These are phyloP conservation scores for Puntigrus tetrazona DNA, from an alignment of 2,113 vertebrate genomes.

Conservation along the genomic window DNA sequence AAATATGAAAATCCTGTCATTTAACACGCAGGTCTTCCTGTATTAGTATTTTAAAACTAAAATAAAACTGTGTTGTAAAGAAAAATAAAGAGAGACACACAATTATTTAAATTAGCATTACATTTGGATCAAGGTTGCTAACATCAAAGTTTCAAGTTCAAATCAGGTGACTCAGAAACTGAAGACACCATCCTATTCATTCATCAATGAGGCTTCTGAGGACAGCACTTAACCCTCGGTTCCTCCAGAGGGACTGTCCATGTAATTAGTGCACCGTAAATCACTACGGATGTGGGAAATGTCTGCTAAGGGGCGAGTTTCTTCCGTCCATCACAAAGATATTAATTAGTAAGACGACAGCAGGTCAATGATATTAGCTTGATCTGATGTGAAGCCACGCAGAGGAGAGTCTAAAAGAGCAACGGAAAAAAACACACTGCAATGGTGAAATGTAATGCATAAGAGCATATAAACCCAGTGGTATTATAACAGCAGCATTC, in stretches of 20 bases:
- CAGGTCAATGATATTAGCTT: constrained; percentile 17
- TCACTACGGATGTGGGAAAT: too few relatives aligned
- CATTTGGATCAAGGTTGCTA: neutral
- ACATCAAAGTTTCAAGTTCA: neutral
- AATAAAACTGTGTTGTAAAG: too few relatives aligned
- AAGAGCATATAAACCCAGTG: neutral
- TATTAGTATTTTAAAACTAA: too few relatives aligned
- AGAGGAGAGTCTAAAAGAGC: constrained; percentile 1
- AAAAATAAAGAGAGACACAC: too few relatives aligned
- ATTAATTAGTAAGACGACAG: constrained; percentile 19
- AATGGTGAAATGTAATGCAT: neutral
- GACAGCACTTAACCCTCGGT: neutral
- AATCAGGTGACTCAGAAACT: neutral
- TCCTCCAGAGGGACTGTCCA: constrained; percentile 4
- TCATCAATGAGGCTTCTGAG: constrained; percentile 13
- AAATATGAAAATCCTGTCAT: too few relatives aligned
- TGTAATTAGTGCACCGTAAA: too few relatives aligned
- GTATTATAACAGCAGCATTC: neutral
- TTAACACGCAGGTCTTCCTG: too few relatives aligned
- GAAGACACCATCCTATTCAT: neutral
- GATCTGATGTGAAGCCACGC: neutral
- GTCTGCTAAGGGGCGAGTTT: neutral
- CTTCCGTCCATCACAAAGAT: constrained; percentile 25
- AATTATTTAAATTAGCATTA: neutral
- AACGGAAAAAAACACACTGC: neutral